phyloP scores from a whole-genome alignment of 2,888 invertebrate species.

The Operophtera brumata region DNA sequence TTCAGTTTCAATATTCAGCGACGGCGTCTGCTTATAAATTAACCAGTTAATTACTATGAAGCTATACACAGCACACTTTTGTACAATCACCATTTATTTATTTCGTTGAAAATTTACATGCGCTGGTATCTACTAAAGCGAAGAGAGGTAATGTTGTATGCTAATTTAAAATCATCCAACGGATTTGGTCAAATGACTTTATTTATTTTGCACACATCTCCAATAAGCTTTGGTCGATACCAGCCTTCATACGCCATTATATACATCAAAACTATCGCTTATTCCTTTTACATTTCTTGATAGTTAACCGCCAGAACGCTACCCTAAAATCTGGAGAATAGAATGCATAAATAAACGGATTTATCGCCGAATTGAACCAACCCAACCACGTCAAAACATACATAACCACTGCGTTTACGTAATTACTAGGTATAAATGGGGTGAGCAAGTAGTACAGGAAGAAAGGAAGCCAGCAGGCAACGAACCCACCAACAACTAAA shows the following conservation, averaged over 20 bases:
- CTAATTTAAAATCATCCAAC: not conserved
- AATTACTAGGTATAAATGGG: constrained; percentile 85
- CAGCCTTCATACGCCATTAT: not conserved
- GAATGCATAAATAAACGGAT: constrained; percentile 95
- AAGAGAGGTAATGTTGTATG: not conserved
- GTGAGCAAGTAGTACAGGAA: constrained; percentile 90
- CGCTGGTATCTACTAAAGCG: not conserved
- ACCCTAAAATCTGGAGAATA: constrained; percentile 93
- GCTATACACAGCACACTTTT: not conserved
- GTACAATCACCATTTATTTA: not conserved
- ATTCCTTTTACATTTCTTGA: constrained; percentile 82
- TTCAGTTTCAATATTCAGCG: not conserved
- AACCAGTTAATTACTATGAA: not conserved
- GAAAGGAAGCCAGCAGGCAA: constrained; percentile 94
- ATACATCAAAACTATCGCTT: constrained; percentile 43
- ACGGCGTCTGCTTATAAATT: not conserved
- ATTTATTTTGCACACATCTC: not conserved
- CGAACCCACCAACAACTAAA: constrained; percentile 92
- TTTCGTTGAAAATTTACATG: not conserved
- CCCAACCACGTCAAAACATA: constrained; percentile 92
- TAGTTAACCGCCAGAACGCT: constrained; percentile 92
- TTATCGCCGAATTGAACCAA: constrained; percentile 94
- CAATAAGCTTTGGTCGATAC: not conserved
- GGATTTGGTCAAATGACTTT: too few species aligned
- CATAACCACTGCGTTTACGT: constrained; percentile 84